These are phyloP conservation scores for Drosophila lini DNA, from an alignment of 1,140 invertebrate species.

Conservation along the genomic window DNA sequence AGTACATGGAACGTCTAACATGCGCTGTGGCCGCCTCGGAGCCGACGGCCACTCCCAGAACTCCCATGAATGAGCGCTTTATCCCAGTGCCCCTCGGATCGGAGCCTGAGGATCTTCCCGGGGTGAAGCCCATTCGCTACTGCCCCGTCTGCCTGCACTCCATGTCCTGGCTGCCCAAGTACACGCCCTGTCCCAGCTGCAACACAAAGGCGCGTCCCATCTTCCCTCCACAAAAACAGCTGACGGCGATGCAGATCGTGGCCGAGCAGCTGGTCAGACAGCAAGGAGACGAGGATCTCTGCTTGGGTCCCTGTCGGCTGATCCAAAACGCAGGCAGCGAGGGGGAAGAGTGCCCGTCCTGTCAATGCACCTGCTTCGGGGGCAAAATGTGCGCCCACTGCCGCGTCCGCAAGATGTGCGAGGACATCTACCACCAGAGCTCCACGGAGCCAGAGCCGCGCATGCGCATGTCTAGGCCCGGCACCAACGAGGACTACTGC, in stretches of 20 bases:
- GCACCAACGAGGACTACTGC: constrained; percentile 52
- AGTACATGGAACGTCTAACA: not conserved
- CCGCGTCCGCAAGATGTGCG: constrained; percentile 58
- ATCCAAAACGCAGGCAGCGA: too few relatives aligned
- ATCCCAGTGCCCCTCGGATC: constrained; percentile 47
- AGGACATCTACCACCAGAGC: constrained; percentile 46
- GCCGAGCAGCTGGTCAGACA: constrained; percentile 35
- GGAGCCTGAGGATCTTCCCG: not conserved
- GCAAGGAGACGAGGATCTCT: constrained; percentile 11
- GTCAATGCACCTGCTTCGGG: constrained; percentile 56
- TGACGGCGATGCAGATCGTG: constrained; percentile 37
- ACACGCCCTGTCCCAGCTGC: constrained; percentile 48
- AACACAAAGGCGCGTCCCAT: constrained; percentile 44
- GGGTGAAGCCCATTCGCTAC: constrained; percentile 50
- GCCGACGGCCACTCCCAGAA: not conserved
- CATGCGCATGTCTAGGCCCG: not conserved
- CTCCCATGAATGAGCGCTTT: not conserved
- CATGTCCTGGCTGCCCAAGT: constrained; percentile 72
- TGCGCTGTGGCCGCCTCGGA: too few relatives aligned
- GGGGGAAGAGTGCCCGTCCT: not conserved
- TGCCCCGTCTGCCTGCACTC: constrained; percentile 63
- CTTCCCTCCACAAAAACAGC: not conserved
- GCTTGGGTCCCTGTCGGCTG: constrained; percentile 24
- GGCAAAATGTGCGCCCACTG: constrained; percentile 63
- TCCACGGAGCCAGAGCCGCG: not conserved